Percentiles rank a stretch among this genome's conserved stretches.
These are phyloP conservation scores for Tragelaphus imberbis DNA, from an alignment of 2,113 vertebrate species.

Conservation along the genomic window DNA sequence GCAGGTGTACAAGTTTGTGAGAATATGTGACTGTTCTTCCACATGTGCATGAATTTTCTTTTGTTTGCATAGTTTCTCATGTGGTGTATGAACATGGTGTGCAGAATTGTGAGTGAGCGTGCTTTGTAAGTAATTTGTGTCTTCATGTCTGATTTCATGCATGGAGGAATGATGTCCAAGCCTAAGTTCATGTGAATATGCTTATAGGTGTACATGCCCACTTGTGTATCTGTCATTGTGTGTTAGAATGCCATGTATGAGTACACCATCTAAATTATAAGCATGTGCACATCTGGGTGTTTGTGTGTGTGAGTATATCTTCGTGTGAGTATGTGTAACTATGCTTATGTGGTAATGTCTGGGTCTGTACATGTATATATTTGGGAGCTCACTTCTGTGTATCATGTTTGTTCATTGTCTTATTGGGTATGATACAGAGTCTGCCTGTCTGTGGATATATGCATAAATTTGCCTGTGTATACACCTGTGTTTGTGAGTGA, in stretches of 20 bases:
- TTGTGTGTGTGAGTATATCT: neutral
- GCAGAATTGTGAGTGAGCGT: neutral
- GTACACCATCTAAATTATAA: conserved; percentile 29
- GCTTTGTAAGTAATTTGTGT: conserved; percentile 43
- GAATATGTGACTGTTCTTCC: conserved; percentile 11
- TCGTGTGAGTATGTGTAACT: neutral
- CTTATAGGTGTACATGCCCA: neutral
- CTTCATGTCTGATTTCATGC: conserved; percentile 6
- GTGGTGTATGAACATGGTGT: neutral
- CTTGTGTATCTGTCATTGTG: neutral
- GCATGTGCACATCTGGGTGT: neutral
- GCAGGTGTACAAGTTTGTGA: conserved; percentile 3
- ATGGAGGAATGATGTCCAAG: neutral
- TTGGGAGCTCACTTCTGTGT: neutral
- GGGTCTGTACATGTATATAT: neutral
- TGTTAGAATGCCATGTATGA: conserved; percentile 10
- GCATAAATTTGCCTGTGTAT: conserved; percentile 7
- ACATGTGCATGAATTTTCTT: conserved; percentile 10
- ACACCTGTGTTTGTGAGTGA: conserved; percentile 22
- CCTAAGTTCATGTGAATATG: neutral
- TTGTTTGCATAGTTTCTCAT: conserved; percentile 44
- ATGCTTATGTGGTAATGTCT: conserved; percentile 7
- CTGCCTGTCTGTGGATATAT: neutral
- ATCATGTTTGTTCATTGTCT: conserved; percentile 24
- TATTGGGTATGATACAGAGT: conserved; percentile 8